Percentiles rank a stretch among this genome's conserved stretches.
phyloP scores from a whole-genome alignment of 1,140 invertebrate genomes.

The Charaxes varanes region DNA sequence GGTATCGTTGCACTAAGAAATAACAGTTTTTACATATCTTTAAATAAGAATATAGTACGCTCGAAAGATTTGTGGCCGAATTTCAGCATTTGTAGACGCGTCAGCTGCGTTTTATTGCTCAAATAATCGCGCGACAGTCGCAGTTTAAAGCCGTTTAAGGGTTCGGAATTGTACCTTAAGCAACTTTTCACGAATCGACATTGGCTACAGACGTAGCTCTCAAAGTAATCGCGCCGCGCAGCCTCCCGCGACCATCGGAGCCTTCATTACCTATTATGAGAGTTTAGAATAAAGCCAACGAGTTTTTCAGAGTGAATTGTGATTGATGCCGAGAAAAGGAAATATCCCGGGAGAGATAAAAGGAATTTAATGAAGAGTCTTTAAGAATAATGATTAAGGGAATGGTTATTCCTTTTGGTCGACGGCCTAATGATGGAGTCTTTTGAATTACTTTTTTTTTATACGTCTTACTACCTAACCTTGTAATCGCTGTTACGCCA shows the following conservation, averaged over 20 bases:
- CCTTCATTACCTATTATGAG: slow-evolving; percentile 73
- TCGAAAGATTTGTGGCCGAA: no score
- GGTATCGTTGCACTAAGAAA: no score
- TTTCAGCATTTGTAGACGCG: no score
- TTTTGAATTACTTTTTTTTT: slow-evolving; percentile 64
- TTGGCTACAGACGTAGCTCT: slow-evolving; percentile 58
- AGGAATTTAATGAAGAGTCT: slow-evolving; percentile 73
- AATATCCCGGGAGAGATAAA: slow-evolving; percentile 72
- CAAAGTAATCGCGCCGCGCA: slow-evolving; percentile 68
- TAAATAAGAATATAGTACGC: no score
- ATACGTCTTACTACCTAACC: slow-evolving; percentile 47
- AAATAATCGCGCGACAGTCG: no score
- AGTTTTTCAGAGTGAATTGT: slow-evolving; percentile 72
- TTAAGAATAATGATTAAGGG: slow-evolving; percentile 73
- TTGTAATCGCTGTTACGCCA: slow-evolving; percentile 46
- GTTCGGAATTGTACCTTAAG: no score
- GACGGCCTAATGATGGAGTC: slow-evolving; percentile 61
- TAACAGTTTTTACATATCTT: no score
- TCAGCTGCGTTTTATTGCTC: no score
- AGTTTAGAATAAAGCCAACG: slow-evolving; percentile 73
- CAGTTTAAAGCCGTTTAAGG: no score
- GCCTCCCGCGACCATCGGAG: slow-evolving; percentile 64
- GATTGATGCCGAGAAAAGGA: slow-evolving; percentile 69
- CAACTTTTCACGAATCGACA: slow-evolving; percentile 67
- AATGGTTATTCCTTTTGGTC: slow-evolving; percentile 71